Percentiles rank a stretch among this genome's conserved stretches.
These are phyloP conservation scores for Sandelia bainsii DNA, from an alignment of 2,797 vertebrate genomes.

Conservation along the genomic window DNA sequence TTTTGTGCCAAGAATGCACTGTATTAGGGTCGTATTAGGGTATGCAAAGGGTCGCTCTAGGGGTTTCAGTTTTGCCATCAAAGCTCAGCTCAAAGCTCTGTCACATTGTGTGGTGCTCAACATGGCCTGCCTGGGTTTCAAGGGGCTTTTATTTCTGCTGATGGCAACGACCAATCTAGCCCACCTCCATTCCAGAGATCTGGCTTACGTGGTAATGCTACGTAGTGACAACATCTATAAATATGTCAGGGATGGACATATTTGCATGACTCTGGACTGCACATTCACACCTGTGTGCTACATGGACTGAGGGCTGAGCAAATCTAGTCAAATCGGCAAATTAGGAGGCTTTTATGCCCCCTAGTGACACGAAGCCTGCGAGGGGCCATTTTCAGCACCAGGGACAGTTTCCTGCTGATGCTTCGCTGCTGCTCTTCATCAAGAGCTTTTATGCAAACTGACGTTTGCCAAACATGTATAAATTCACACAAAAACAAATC, in stretches of 20 bases:
- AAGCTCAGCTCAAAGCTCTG: slow-evolving; percentile 32
- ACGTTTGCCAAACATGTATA: background rate
- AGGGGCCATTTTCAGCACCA: slow-evolving; percentile 74
- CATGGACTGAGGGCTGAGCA: slow-evolving; percentile 22
- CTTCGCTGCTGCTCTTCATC: slow-evolving; percentile 27
- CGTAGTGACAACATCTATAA: slow-evolving; percentile 18
- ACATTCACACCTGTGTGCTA: slow-evolving; percentile 27
- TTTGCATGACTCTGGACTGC: slow-evolving; percentile 19
- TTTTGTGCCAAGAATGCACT: slow-evolving; percentile 43
- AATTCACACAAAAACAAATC: slow-evolving; percentile 11
- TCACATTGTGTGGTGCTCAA: slow-evolving; percentile 47
- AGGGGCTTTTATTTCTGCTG: slow-evolving; percentile 34
- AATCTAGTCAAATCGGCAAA: slow-evolving; percentile 35
- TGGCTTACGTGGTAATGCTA: slow-evolving; percentile 28
- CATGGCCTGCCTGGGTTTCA: slow-evolving; percentile 18
- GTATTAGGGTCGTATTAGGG: too few relatives aligned
- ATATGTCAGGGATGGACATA: slow-evolving; percentile 6
- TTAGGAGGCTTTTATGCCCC: slow-evolving; percentile 72
- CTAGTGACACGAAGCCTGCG: slow-evolving; percentile 59
- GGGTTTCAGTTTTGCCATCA: slow-evolving; percentile 40
- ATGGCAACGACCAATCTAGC: slow-evolving; percentile 18
- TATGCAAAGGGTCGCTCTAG: slow-evolving; percentile 37
- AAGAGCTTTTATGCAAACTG: slow-evolving; percentile 3
- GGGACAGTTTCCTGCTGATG: slow-evolving; percentile 72
- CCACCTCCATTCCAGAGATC: slow-evolving; percentile 15